Conservation (phyloP, 2,888 invertebrate species). For the Eucriotettix oculatus region DNA sequence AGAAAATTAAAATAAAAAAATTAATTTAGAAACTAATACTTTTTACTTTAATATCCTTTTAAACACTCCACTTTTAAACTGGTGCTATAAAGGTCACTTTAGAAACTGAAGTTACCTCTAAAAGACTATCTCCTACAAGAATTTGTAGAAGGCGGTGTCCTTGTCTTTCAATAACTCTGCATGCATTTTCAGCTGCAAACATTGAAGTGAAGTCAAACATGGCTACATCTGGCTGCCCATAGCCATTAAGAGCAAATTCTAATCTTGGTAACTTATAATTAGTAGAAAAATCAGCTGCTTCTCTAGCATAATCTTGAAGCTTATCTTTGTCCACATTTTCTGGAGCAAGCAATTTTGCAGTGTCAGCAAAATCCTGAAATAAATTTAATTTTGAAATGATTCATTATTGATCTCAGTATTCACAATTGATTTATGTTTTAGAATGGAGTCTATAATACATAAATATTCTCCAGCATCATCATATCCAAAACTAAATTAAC, state of each 20-base stretch:
- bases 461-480: no score
- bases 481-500: no score
- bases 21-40: no score
- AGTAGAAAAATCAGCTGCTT: conserved; percentile 90
- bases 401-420: no score
- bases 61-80: no score
- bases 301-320: conserved; percentile 76
- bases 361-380: conserved; percentile 72
- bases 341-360: conserved; percentile 65
- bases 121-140: conserved; percentile 87
- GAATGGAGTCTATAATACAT: no score
- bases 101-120: conserved; percentile 44
- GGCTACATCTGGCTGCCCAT: conserved; percentile 92
- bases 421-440: no score
- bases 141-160: conserved; percentile 73
- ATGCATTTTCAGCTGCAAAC: conserved; percentile 93
- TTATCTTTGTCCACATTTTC: conserved; percentile 86
- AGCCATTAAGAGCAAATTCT: conserved; percentile 95
- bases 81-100: no score
- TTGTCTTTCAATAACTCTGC: conserved; percentile 56
- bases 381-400: background rate
- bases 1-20: no score
- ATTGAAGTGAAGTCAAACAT: conserved; percentile 99
- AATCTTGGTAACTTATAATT: conserved; percentile 67
- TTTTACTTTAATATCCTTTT: no score